Percentiles rank a stretch among this genome's conserved stretches.
These are phyloP conservation scores for Pachypsylla venusta DNA, from an alignment of 1,140 invertebrate species.

Conservation along the genomic window DNA sequence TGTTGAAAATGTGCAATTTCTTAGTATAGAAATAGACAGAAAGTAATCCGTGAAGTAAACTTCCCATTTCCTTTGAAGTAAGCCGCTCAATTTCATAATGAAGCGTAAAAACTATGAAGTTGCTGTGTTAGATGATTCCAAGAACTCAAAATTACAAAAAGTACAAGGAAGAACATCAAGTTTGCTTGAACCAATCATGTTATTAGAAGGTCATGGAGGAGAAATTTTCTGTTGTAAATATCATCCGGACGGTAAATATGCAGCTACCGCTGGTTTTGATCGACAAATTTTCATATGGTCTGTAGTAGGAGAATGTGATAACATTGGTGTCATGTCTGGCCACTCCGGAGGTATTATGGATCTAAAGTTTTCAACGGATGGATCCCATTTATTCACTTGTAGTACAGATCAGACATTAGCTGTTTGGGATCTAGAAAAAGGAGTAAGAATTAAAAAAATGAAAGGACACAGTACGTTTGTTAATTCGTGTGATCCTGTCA, in stretches of 20 bases:
- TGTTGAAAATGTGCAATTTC: too few relatives aligned
- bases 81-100: constrained; percentile 2
- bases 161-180: constrained; percentile 56
- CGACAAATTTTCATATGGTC: constrained; percentile 94
- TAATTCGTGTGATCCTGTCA: constrained; percentile 61
- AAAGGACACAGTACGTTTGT: constrained; percentile 85
- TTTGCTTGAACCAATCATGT: constrained; percentile 87
- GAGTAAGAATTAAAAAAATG: constrained; percentile 75
- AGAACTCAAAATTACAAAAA: constrained; percentile 13
- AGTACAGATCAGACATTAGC: constrained; percentile 91
- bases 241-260: constrained; percentile 85
- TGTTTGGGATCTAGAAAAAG: constrained; percentile 85
- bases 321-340: constrained; percentile 78
- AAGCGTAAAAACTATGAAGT: constrained; percentile 3
- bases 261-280: constrained; percentile 94
- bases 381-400: constrained; percentile 73
- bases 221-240: constrained; percentile 91
- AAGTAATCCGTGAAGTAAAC: too few relatives aligned
- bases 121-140: constrained; percentile 4
- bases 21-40: too few relatives aligned
- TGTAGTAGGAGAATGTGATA: constrained; percentile 96
- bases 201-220: constrained; percentile 89
- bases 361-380: constrained; percentile 89
- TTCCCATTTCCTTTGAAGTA: too few relatives aligned
- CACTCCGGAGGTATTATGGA: constrained; percentile 96